Evolutionary conservation across 2,113 vertebrate genomes (phyloP).

Genomic region (Trichomycterus rosablanca): DNA sequence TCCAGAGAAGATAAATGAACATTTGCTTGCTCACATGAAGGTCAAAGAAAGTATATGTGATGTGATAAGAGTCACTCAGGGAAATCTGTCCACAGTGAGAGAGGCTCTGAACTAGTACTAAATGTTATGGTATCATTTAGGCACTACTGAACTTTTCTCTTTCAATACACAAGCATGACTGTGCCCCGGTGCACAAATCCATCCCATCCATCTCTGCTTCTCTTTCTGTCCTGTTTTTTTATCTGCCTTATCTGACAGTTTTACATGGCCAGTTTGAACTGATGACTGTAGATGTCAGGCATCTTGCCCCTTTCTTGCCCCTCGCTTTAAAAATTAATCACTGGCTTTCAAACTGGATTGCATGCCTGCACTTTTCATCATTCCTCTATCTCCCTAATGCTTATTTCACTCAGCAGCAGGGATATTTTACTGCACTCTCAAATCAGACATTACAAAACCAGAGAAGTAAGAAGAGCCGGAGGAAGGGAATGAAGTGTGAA

Average conservation of each 20-base stretch:
- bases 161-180: too few species aligned
- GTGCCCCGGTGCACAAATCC: too few species aligned
- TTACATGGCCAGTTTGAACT: constrained; percentile 39
- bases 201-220: too few species aligned
- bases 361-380: constrained; percentile 41
- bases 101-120: background rate
- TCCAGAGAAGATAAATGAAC: constrained; percentile 48
- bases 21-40: constrained; percentile 51
- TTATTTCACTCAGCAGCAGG: constrained; percentile 49
- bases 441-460: constrained; percentile 50
- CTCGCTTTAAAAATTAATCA: constrained; percentile 63
- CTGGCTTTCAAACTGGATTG: constrained; percentile 49
- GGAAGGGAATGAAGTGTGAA: constrained; percentile 2
- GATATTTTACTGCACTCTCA: constrained; percentile 59
- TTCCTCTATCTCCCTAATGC: constrained; percentile 49
- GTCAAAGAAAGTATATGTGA: constrained; percentile 47
- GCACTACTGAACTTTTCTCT: too few species aligned
- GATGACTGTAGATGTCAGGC: constrained; percentile 47
- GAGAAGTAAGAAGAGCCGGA: constrained; percentile 8
- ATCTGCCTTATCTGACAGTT: constrained; percentile 26
- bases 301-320: constrained; percentile 52
- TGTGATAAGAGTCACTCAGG: constrained; percentile 4
- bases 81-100: background rate
- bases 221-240: background rate
- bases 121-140: background rate